These are phyloP conservation scores for Ammospiza caudacuta DNA, from an alignment of 2,113 vertebrate genomes.

Conservation along the genomic window DNA sequence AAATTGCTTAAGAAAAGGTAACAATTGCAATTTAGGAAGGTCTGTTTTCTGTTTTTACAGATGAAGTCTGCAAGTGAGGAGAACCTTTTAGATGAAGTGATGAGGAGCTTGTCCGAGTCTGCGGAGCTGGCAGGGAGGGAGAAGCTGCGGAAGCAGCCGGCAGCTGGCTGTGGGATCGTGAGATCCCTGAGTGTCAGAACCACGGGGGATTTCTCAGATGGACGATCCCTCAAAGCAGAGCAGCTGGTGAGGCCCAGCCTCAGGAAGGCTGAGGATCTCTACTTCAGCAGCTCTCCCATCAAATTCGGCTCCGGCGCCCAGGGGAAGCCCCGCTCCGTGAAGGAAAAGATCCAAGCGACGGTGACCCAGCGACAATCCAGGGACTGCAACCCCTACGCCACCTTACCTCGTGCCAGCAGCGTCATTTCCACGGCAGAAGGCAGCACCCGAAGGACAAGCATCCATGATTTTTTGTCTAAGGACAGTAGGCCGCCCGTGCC, in stretches of 20 bases:
- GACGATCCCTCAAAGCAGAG: conserved; percentile 71
- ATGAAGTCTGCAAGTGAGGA: conserved; percentile 88
- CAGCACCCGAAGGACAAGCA: conserved; percentile 92
- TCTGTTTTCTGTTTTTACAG: conserved; percentile 32
- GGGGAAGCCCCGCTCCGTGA: conserved; percentile 80
- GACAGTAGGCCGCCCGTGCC: conserved; percentile 89
- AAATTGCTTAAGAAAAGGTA: not conserved
- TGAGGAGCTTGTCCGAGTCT: conserved; percentile 84
- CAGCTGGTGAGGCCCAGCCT: conserved; percentile 74
- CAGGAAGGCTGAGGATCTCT: conserved; percentile 85
- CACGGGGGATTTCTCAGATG: conserved; percentile 72
- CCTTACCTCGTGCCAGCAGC: conserved; percentile 95
- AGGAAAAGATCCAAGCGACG: conserved; percentile 78
- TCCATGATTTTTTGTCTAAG: conserved; percentile 96
- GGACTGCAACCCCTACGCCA: conserved; percentile 82
- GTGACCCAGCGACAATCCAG: conserved; percentile 77
- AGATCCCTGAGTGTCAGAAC: conserved; percentile 87
- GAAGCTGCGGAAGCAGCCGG: conserved; percentile 56
- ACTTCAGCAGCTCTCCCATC: conserved; percentile 78
- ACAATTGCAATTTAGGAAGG: not conserved
- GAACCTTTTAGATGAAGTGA: conserved; percentile 89
- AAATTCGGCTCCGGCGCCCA: conserved; percentile 76
- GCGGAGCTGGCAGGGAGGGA: conserved; percentile 82
- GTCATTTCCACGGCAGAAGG: conserved; percentile 98
- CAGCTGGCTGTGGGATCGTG: conserved; percentile 79